A percentile compares a stretch with the other conserved stretches of the same genome.
Evolutionary conservation across 2,797 vertebrate species (phyloP).

Genomic region (Meriones psammophilus): DNA sequence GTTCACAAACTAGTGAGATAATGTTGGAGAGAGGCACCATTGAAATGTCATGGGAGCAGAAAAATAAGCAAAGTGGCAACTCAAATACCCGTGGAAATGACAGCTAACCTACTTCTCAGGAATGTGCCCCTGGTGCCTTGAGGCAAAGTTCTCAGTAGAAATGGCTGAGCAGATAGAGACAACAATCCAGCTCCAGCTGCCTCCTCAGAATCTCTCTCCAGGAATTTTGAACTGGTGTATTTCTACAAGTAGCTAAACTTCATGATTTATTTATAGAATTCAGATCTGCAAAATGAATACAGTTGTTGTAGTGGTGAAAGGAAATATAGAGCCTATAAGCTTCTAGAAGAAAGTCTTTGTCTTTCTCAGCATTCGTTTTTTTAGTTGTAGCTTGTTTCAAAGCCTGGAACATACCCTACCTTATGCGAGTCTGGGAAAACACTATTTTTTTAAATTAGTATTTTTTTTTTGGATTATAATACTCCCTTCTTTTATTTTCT

Average conservation of each 20-base stretch:
- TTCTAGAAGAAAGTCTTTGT: neutral
- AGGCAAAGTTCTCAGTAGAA: too few relatives aligned
- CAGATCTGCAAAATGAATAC: neutral
- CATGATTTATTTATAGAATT: neutral
- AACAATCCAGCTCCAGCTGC: neutral
- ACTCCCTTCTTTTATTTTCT: conserved; percentile 1
- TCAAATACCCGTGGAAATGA: neutral
- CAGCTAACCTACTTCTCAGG: too few relatives aligned
- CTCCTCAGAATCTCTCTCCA: neutral
- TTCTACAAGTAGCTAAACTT: neutral
- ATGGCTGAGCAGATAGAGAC: neutral
- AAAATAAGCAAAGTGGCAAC: neutral
- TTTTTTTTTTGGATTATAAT: neutral
- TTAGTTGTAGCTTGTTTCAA: neutral
- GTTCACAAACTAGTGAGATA: neutral
- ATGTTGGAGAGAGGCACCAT: neutral
- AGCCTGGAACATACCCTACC: rapidly evolving
- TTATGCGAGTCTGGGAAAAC: neutral
- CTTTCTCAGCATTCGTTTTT: neutral
- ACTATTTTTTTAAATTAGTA: neutral
- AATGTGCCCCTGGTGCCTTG: neutral
- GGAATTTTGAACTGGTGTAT: neutral
- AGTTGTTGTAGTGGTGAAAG: neutral
- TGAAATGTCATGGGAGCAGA: neutral
- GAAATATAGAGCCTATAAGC: neutral